Percentiles rank a stretch among this genome's conserved stretches.
These are phyloP conservation scores for Epinephelus cyanopodus DNA, from an alignment of 2,113 vertebrate species.

Conservation along the genomic window DNA sequence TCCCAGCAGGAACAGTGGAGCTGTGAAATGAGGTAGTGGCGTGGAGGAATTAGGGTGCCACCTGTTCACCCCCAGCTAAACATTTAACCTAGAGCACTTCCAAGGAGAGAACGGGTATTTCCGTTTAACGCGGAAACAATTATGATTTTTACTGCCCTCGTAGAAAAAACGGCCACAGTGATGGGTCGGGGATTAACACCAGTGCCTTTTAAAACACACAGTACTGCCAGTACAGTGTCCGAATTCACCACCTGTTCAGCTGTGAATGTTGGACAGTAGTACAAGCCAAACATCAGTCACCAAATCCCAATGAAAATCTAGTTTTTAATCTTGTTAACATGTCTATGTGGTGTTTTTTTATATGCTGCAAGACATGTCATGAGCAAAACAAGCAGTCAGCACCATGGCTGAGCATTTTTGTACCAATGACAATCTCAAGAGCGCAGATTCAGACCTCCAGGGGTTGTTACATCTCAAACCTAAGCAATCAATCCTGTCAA, in stretches of 20 bases:
- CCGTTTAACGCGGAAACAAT: constrained; percentile 33
- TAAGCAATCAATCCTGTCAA: too few species aligned
- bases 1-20: constrained; percentile 53
- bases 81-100: constrained; percentile 20
- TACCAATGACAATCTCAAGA: too few species aligned
- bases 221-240: neutral
- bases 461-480: too few species aligned
- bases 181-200: constrained; percentile 21
- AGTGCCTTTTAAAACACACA: constrained; percentile 17
- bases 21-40: constrained; percentile 18
- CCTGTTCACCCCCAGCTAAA: constrained; percentile 65
- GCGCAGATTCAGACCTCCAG: too few species aligned
- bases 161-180: neutral
- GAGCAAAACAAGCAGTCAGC: too few species aligned
- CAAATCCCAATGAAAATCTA: too few species aligned
- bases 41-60: constrained; percentile 50
- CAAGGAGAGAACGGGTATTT: constrained; percentile 37
- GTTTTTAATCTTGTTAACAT: too few species aligned
- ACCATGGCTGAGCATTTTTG: too few species aligned
- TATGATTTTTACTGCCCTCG: constrained; percentile 3
- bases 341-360: too few species aligned
- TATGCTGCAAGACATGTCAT: too few species aligned
- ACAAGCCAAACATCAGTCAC: neutral
- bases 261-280: neutral
- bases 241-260: neutral